Evolutionary conservation across 1,140 invertebrate species (phyloP).

Genomic region (Protaetia brevitarsis): DNA sequence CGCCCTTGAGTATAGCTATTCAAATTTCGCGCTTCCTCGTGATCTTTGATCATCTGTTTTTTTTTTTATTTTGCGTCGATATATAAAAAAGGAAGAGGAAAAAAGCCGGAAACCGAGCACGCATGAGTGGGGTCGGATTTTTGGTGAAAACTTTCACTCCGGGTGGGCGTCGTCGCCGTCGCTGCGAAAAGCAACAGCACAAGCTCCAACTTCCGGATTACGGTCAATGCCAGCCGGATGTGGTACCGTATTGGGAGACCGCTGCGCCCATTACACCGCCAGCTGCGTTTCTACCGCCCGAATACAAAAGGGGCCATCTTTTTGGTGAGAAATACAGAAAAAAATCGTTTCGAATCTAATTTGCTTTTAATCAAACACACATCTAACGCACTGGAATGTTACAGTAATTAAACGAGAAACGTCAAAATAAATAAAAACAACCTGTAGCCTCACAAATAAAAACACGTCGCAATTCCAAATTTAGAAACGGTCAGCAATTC

Average conservation of each 20-base stretch:
- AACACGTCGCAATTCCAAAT: too few species aligned
- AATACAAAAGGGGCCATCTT: slow-evolving; percentile 48
- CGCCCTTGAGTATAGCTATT: neutral
- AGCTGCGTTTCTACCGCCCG: slow-evolving; percentile 61
- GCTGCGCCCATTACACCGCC: slow-evolving; percentile 64
- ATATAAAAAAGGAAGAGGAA: too few species aligned
- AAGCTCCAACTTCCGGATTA: slow-evolving; percentile 55
- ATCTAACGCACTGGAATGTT: too few species aligned
- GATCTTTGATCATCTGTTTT: too few species aligned
- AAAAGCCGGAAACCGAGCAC: neutral
- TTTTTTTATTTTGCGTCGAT: too few species aligned
- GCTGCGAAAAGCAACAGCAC: slow-evolving; percentile 60
- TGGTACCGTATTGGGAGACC: slow-evolving; percentile 56
- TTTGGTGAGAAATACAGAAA: slow-evolving; percentile 14
- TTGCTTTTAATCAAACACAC: too few species aligned
- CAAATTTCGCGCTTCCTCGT: slow-evolving; percentile 2
- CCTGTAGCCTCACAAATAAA: too few species aligned
- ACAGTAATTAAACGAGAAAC: too few species aligned
- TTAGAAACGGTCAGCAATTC: too few species aligned
- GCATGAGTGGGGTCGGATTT: slow-evolving; percentile 62
- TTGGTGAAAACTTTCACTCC: slow-evolving; percentile 66
- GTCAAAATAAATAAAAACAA: neutral
- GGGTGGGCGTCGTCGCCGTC: slow-evolving; percentile 56
- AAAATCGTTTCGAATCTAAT: neutral
- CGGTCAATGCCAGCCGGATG: slow-evolving; percentile 57